Base-by-base conservation (phyloP, 2,797 vertebrate species). In the Todus mexicanus region DNA sequence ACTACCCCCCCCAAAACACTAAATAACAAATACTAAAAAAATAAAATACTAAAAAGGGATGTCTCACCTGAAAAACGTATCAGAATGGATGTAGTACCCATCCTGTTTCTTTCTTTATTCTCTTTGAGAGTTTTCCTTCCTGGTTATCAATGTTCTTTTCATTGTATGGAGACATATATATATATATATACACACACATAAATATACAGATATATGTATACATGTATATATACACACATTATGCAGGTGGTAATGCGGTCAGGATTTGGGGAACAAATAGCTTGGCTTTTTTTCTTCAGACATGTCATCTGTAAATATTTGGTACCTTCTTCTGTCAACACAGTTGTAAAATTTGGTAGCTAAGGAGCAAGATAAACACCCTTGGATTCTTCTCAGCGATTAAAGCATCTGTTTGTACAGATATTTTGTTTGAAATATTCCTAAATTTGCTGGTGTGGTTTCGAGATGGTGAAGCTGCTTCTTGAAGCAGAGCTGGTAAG, bases 41-140 rank as follows among this genome's bases (percentile, higher is more conserved):
- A n/a, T 42, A n/a, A 71, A 26, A 25, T n/a, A 25, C 37, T 35
- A 9, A 11, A 50, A 87, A 74, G 45, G 33, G 33, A 11, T 0
- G 31, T 22, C 35, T 45, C 18, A 7, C 45, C 35, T 65, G 73
- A 60, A 25, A 45, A 54, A 4, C 0, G 0, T 16, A 11, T 29
- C 33, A 40, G 42, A 66, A 42, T 42, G 6, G 33, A 8, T 57
- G 15, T 17, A 15, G 10, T 69, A 45, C 9, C 20, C 31, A 5
- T 76, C 6, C 26, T 1, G 0, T 42, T 72, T 53, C 26, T n/a
- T 45, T 54, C 33, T 37, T 61, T 51, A 29, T 65, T 18, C 3
- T 45, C 26, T 47, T 56, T 27, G 56, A 35, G 27, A 83, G 40
- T 29, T 80, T 79, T 56, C n/a, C 17, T 89, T 50, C 54, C 37